Conservation (phyloP, 2,797 vertebrate species). For the Dryobates pubescens region DNA sequence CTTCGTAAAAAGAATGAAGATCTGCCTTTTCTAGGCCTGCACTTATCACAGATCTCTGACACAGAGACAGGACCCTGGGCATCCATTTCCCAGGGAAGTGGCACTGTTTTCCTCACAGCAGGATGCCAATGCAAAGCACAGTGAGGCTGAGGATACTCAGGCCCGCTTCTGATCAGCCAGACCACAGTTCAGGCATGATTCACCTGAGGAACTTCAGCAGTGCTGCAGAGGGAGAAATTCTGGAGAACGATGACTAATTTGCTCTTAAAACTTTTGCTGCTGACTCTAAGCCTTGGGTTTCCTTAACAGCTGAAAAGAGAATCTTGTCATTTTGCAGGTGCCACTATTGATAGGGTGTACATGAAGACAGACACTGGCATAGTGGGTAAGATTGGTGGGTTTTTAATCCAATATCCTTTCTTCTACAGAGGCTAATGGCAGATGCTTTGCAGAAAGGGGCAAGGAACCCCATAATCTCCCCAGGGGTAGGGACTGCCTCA, state of each 20-base stretch:
- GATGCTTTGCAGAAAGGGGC: slow-evolving; percentile 21
- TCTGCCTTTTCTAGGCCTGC: neutral
- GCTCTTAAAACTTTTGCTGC: neutral
- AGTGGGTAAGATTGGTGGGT: neutral
- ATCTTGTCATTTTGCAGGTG: neutral
- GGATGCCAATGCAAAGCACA: neutral
- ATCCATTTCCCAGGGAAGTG: neutral
- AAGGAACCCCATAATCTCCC: neutral
- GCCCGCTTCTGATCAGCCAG: neutral
- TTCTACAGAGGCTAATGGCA: neutral
- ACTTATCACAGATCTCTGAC: neutral
- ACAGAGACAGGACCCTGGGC: neutral
- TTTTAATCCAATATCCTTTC: neutral
- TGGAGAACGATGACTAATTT: neutral
- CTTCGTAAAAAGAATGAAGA: neutral
- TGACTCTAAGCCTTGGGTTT: neutral
- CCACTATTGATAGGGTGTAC: neutral
- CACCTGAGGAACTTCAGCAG: neutral
- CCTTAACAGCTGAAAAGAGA: neutral
- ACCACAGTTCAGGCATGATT: neutral
- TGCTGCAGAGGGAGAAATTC: neutral
- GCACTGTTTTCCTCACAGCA: neutral
- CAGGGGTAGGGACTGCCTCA: neutral
- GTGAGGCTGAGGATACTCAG: neutral
- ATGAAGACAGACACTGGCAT: neutral